Base-by-base conservation (phyloP, 2,113 vertebrate genomes). In the Siniperca chuatsi region DNA sequence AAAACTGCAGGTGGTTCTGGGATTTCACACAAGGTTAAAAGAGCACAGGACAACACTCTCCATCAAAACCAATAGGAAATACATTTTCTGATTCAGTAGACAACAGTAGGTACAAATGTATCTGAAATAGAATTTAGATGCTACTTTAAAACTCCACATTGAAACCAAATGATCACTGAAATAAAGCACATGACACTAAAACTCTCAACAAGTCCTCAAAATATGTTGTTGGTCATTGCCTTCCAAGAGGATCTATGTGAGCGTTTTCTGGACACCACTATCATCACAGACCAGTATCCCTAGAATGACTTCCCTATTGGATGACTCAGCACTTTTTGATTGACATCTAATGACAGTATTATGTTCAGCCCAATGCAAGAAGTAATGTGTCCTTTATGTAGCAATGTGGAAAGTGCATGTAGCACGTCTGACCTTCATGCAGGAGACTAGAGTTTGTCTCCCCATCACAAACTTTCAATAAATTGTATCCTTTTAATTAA, bases 21-120 rank as follows among this genome's bases (percentile, higher is more conserved):
- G 25, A 48, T 57, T 60, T 74, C 54, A 80, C 9, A 69, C n/a
- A 37, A 10, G 37, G 29, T 74, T 60, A 62, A 25, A 16, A 58
- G 40, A 71, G 18, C n/a, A 9, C 16, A 64, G 65, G 12, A 62
- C 10, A 67, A 74, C 8, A 42, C 21, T 57, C 8, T 7, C n/a
- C 48, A 64, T 46, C 46, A n/a, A 42, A 40, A 71, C 10, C 9
- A 35, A 29, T 7, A 9, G 25, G 7, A 8, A 25, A 25, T 20
- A 15, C 20, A 18, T 25, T 23, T 61, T 50, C 25, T 37, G 23
- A 60, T 11, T 42, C 1, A 18, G 55, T 16, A 18, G 44, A 40
- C 6, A 10, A 44, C 10, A 46, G 35, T 6, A 48, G 58, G 40
- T 18, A 11, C 13, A 10, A 18, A 18, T 6, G 2, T 0, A 57